Conservation (phyloP, 1,140 invertebrate species). For the Danaus plexippus region DNA sequence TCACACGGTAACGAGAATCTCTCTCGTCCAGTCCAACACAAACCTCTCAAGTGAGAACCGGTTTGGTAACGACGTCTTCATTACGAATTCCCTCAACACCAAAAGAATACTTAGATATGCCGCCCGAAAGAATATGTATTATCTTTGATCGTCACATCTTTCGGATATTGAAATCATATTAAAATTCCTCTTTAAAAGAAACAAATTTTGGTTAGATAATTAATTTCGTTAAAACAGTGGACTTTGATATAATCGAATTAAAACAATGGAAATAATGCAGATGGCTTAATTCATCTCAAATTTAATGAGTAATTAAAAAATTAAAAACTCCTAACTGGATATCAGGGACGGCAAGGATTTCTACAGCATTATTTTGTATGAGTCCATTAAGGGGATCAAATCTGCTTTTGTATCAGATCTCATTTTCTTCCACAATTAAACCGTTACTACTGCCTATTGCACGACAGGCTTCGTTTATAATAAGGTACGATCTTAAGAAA, state of each 20-base stretch:
- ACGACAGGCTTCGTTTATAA: constrained; percentile 63
- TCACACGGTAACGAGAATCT: no score
- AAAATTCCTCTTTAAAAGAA: background rate
- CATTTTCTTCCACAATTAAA: constrained; percentile 63
- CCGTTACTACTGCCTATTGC: constrained; percentile 64
- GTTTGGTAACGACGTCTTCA: constrained; percentile 65
- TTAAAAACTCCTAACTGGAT: no score
- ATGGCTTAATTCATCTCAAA: no score
- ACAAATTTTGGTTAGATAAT: background rate
- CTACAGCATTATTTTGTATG: constrained; percentile 40
- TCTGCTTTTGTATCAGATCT: constrained; percentile 64
- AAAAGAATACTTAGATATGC: constrained; percentile 19
- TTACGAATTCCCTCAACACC: constrained; percentile 48
- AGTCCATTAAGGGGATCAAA: constrained; percentile 64
- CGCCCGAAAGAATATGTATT: constrained; percentile 10
- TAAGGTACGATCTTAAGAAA: constrained; percentile 67
- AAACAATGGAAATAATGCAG: no score
- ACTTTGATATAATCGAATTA: no score
- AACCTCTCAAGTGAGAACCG: constrained; percentile 43
- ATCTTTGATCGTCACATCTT: background rate
- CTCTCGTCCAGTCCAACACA: constrained; percentile 8
- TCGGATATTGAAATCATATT: background rate
- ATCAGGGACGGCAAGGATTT: constrained; percentile 17
- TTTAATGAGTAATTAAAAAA: no score
- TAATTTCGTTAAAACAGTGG: no score